Evolutionary conservation across 2,888 invertebrate species (phyloP).

Genomic region (Operophtera brumata): DNA sequence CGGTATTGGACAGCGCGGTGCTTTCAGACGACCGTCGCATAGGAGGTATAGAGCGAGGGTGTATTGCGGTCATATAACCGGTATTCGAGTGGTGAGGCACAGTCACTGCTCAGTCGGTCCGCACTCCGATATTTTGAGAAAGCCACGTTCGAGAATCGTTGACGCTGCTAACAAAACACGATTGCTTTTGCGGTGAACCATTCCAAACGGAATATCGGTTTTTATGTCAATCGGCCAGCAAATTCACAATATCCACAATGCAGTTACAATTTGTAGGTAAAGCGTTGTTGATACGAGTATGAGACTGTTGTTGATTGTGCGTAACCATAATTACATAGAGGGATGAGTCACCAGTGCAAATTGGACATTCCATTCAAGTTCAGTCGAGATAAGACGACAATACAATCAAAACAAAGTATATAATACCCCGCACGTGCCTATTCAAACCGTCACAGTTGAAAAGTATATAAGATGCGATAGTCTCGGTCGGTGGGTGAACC

Average conservation of each 20-base stretch:
- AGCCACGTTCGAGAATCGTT: constrained; percentile 69
- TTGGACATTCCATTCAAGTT: constrained; percentile 7
- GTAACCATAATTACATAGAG: background rate
- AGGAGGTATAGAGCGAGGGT: constrained; percentile 57
- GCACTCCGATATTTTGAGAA: constrained; percentile 74
- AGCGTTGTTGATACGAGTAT: background rate
- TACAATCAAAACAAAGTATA: constrained; percentile 16
- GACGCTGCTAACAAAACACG: constrained; percentile 71
- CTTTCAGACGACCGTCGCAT: constrained; percentile 40
- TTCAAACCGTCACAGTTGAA: constrained; percentile 52
- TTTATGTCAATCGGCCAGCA: constrained; percentile 37
- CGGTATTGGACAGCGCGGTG: constrained; percentile 54
- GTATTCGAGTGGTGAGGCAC: constrained; percentile 73
- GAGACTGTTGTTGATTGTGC: background rate
- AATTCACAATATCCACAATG: constrained; percentile 2
- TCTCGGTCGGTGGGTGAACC: constrained; percentile 59
- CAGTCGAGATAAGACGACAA: constrained; percentile 3
- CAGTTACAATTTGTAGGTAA: background rate
- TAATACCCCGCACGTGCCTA: constrained; percentile 34
- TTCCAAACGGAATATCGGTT: constrained; percentile 52
- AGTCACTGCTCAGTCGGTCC: constrained; percentile 67
- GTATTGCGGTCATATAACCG: constrained; percentile 80
- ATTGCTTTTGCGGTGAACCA: constrained; percentile 61
- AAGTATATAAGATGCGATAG: constrained; percentile 58
- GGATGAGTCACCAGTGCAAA: background rate